These are phyloP conservation scores for Cichlasoma orientale DNA, from an alignment of 2,797 vertebrate genomes.

Conservation along the genomic window DNA sequence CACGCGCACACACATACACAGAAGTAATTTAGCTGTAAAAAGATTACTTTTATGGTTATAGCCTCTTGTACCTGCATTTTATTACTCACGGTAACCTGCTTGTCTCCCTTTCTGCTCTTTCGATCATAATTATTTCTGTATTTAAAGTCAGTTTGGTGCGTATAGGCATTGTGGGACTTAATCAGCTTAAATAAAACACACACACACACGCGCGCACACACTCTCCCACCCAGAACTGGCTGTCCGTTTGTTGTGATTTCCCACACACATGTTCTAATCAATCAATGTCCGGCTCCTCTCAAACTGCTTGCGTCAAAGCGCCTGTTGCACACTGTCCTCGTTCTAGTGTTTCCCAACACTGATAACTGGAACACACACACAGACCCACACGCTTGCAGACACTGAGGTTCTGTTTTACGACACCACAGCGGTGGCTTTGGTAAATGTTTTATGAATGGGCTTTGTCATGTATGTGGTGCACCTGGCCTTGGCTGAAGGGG, in stretches of 20 bases:
- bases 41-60: slow-evolving; percentile 42
- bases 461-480: slow-evolving; percentile 55
- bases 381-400: slow-evolving; percentile 19
- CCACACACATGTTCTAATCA: slow-evolving; percentile 36
- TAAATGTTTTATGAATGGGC: slow-evolving; percentile 80
- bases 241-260: slow-evolving; percentile 45
- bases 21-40: slow-evolving; percentile 34
- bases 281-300: slow-evolving; percentile 38
- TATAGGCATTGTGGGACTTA: neutral
- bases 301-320: slow-evolving; percentile 65
- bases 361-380: slow-evolving; percentile 50
- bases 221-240: neutral
- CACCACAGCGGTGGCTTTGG: slow-evolving; percentile 45
- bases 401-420: slow-evolving; percentile 59
- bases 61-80: slow-evolving; percentile 9
- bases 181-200: neutral
- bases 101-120: neutral
- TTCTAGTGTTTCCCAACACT: slow-evolving; percentile 65
- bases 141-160: neutral
- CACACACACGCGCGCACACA: neutral
- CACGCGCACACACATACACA: neutral
- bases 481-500: slow-evolving; percentile 65
- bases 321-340: slow-evolving; percentile 66
- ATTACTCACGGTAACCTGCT: neutral
- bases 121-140: neutral